Percentiles rank a stretch among this genome's conserved stretches.
These are phyloP conservation scores for Adelognathus sp. DNA, from an alignment of 2,888 invertebrate species.

Conservation along the genomic window DNA sequence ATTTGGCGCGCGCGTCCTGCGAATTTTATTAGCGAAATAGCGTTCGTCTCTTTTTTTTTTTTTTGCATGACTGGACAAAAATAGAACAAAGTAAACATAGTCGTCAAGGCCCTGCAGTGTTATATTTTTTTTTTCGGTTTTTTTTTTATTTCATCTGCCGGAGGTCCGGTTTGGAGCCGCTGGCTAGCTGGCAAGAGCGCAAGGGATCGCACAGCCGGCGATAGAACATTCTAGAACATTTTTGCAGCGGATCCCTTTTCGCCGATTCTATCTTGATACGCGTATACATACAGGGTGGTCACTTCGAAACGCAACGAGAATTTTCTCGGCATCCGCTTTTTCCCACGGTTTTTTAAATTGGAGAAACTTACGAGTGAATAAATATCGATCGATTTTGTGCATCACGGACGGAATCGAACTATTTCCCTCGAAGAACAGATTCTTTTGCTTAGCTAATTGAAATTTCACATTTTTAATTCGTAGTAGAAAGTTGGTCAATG, in stretches of 20 bases:
- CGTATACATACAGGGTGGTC: background rate
- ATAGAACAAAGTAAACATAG: conserved; percentile 58
- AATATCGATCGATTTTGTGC: too few relatives aligned
- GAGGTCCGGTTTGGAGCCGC: conserved; percentile 45
- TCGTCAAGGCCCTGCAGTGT: conserved; percentile 51
- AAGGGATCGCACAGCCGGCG: conserved; percentile 14
- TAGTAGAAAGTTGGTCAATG: too few relatives aligned
- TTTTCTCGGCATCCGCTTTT: too few relatives aligned
- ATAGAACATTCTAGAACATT: conserved; percentile 33
- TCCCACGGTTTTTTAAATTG: too few relatives aligned
- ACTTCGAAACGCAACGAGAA: background rate
- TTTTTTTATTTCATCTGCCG: conserved; percentile 18
- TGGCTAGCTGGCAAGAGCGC: conserved; percentile 21
- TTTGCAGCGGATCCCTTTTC: conserved; percentile 13
- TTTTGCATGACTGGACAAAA: conserved; percentile 45
- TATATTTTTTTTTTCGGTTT: conserved; percentile 24
- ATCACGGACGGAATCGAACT: too few relatives aligned
- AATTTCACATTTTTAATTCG: too few relatives aligned
- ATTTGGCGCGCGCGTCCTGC: conserved; percentile 4
- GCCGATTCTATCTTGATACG: background rate
- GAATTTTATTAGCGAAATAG: conserved; percentile 32
- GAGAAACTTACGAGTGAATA: too few relatives aligned
- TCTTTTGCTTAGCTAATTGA: too few relatives aligned
- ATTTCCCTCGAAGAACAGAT: too few relatives aligned
- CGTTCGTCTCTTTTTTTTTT: conserved; percentile 22